A percentile compares a stretch with the other conserved stretches of the same genome.
These are phyloP conservation scores for Phocoena phocoena DNA, from an alignment of 2,113 vertebrate genomes.

Conservation along the genomic window DNA sequence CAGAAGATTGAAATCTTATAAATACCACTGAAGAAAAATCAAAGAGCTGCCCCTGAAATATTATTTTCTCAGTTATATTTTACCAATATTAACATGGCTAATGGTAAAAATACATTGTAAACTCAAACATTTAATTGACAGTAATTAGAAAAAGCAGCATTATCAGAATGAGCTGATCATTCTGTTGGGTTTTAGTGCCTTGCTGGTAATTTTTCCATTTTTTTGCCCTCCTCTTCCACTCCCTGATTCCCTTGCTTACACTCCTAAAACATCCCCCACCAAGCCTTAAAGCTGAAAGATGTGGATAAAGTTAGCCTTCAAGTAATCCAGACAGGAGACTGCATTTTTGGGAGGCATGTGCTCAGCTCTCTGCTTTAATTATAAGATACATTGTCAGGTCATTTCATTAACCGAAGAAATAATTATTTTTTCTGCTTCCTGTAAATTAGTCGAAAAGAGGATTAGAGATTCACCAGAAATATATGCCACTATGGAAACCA, in stretches of 20 bases:
- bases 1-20: constrained; percentile 44
- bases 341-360: neutral
- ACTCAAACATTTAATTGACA: neutral
- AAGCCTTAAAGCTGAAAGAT: neutral
- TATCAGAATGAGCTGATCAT: neutral
- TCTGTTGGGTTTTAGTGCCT: constrained; percentile 19
- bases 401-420: constrained; percentile 29
- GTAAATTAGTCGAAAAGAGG: constrained; percentile 11
- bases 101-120: constrained; percentile 16
- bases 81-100: neutral
- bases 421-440: neutral
- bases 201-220: neutral
- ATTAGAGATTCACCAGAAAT: constrained; percentile 35
- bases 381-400: neutral
- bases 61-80: constrained; percentile 4
- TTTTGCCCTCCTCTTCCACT: neutral
- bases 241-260: neutral
- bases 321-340: neutral
- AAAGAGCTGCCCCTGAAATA: constrained; percentile 18
- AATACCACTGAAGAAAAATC: neutral
- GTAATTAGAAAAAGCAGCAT: neutral
- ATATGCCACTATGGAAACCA: neutral
- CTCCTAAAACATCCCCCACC: neutral
- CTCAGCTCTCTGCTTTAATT: constrained; percentile 15
- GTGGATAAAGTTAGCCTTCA: neutral